Evolutionary conservation across 92 coral and sea anemone species (phyloP), one percentile per base, ranked within the genome.

Genomic region (Porites rus): DNA sequence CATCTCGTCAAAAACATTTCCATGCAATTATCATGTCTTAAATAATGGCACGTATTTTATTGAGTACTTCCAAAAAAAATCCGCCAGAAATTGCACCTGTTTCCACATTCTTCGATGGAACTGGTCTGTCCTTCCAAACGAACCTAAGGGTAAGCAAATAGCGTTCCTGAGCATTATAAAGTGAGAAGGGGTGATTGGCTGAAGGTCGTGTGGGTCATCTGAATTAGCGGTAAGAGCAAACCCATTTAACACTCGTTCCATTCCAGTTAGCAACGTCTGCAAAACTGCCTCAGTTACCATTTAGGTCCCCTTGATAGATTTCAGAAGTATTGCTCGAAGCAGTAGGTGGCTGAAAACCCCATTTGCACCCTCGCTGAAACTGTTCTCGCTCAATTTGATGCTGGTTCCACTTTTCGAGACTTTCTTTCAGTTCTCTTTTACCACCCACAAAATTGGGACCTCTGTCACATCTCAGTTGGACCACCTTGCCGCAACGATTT

Each of bases 371-470:
- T 25, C 86, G 77, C 18, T 79, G 84, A 25, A 76, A 11, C 28
- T 85, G 84, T 78, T 94, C 93, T 13, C 82, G 58, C 12, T 68
- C 81, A 20, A 87, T 80, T 79, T 92, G 83, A 11, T 31, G 86
- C 22, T 72, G 86, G 62, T 92, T 88, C 93, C 91, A 82, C 65
- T 76, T 66, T 17, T 91, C 50, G 5, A 85, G 69, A 25, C 83
- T 76, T n/a, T 87, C 85, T 75, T 87, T 85, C 51, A 94, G 31
- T 3, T 1, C 31, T 1, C 2, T 28, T 28, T 28, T 3, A 28
- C 31, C 31, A 28, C 31, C 2, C 7, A 92, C 93, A 67, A 94
- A 92, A 73, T 94, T 94, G 12, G 93, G 70, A 5, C 95, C 95
- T 12, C 82, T 28, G 72, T 94, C 90, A 21, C 89, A 91, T 25